These are phyloP conservation scores for Philhelius pedissequus DNA, from an alignment of 2,888 invertebrate species.

Conservation along the genomic window DNA sequence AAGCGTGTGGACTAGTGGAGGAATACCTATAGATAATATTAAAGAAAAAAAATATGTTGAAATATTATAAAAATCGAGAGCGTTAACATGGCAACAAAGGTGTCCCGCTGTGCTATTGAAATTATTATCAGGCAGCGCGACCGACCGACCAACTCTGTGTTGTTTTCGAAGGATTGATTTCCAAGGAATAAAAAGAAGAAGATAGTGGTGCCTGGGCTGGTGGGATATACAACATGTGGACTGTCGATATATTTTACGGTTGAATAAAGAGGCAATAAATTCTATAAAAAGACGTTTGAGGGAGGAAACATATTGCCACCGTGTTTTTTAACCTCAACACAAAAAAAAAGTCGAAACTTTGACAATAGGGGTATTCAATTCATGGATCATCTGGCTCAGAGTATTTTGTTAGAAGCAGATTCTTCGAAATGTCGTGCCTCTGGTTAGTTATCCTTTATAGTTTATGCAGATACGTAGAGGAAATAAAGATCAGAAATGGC, in stretches of 20 bases:
- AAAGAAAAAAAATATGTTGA: neutral
- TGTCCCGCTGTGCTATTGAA: conserved; percentile 78
- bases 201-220: conserved; percentile 1
- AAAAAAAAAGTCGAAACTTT: neutral
- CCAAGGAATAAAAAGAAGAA: conserved; percentile 22
- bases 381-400: neutral
- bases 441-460: no score
- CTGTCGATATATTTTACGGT: conserved; percentile 10
- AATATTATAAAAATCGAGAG: conserved; percentile 70
- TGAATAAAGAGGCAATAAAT: conserved; percentile 15
- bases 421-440: no score
- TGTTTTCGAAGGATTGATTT: conserved; percentile 37
- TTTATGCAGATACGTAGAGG: no score
- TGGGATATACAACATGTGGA: conserved; percentile 44
- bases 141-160: conserved; percentile 32
- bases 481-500: no score
- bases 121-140: conserved; percentile 72
- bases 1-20: neutral
- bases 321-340: conserved; percentile 16
- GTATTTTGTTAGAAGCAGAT: neutral
- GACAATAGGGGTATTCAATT: neutral
- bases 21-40: conserved; percentile 3
- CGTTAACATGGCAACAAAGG: conserved; percentile 80
- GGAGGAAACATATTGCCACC: conserved; percentile 40
- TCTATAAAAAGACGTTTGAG: conserved; percentile 21